A percentile compares a stretch with the other conserved stretches of the same genome.
These are phyloP conservation scores for Aphaenogaster ashmeadi DNA, from an alignment of 1,140 invertebrate species.

Conservation along the genomic window DNA sequence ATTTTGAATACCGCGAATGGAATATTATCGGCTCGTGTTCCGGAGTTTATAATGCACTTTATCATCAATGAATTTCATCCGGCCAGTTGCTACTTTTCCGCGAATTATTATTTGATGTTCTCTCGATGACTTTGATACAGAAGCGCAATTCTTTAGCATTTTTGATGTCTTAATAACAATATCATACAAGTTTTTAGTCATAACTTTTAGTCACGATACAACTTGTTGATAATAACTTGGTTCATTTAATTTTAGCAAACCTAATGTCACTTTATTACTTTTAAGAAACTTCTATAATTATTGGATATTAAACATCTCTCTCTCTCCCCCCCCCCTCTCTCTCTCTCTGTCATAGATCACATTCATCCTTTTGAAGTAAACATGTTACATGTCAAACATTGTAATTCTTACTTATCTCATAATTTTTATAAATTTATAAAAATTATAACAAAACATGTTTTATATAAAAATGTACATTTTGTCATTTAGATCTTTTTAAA, in stretches of 20 bases:
- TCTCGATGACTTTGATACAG: neutral
- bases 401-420: neutral
- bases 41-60: slow-evolving; percentile 73
- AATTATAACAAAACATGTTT: neutral
- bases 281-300: neutral
- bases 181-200: neutral
- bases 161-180: neutral
- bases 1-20: slow-evolving; percentile 69
- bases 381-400: neutral
- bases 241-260: neutral
- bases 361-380: neutral
- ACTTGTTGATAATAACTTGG: neutral
- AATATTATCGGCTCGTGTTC: slow-evolving; percentile 66
- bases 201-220: neutral
- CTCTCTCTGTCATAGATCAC: neutral
- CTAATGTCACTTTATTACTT: neutral
- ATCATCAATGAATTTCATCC: slow-evolving; percentile 66
- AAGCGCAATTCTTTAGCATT: neutral
- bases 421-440: neutral
- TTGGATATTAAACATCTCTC: neutral
- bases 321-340: neutral
- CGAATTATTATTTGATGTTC: slow-evolving; percentile 38
- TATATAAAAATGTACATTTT: neutral
- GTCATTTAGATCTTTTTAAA: neutral
- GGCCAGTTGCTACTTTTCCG: neutral